A percentile compares a stretch with the other conserved stretches of the same genome.
These are phyloP conservation scores for Agriopis marginaria DNA, from an alignment of 2,888 invertebrate genomes.

Conservation along the genomic window DNA sequence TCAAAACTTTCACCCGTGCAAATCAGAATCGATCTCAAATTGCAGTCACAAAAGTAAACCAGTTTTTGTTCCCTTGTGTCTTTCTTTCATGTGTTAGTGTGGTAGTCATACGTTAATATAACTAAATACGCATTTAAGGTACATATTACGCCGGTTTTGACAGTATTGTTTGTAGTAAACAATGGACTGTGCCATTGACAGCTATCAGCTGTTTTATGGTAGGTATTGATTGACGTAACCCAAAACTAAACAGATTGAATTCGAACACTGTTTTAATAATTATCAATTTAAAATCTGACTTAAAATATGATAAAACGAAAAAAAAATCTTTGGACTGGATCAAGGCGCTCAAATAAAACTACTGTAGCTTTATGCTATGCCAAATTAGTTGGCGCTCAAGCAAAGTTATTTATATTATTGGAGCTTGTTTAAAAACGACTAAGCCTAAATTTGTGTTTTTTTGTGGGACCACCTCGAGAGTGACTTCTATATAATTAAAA, in stretches of 20 bases:
- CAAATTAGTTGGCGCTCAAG: too few relatives aligned
- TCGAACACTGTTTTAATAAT: too few relatives aligned
- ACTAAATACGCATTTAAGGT: conserved; percentile 1
- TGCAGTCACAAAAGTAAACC: conserved; percentile 9
- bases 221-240: conserved; percentile 39
- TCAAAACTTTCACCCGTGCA: conserved; percentile 57
- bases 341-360: too few relatives aligned
- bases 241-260: too few relatives aligned
- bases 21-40: conserved; percentile 20
- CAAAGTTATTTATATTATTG: too few relatives aligned
- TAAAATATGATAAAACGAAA: too few relatives aligned
- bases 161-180: conserved; percentile 39
- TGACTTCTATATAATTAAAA: too few relatives aligned
- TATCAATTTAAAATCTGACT: too few relatives aligned
- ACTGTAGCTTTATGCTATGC: too few relatives aligned
- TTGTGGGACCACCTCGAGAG: too few relatives aligned
- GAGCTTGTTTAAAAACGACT: not conserved
- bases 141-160: conserved; percentile 13
- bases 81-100: conserved; percentile 17
- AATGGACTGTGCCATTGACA: conserved; percentile 51
- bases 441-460: not conserved
- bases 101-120: not conserved
- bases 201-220: conserved; percentile 54
- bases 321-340: too few relatives aligned
- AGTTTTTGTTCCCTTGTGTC: conserved; percentile 13